Conservation (phyloP, 2,888 invertebrate species). For the Drosophila leonis region DNA sequence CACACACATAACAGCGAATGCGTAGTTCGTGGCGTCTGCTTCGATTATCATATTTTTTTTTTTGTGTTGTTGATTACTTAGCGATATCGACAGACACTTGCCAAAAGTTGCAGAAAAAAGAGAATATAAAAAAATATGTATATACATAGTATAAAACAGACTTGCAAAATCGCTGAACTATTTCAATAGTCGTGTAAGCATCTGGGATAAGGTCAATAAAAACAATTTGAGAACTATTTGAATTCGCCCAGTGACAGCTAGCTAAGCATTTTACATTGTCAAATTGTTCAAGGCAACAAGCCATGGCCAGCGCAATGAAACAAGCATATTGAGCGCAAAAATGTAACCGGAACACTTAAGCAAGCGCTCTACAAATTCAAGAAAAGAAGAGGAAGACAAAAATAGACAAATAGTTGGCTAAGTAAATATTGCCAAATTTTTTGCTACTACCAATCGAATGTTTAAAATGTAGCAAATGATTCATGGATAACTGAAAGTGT, state of each 20-base stretch:
- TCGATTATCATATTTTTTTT: conserved; percentile 39
- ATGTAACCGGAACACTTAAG: conserved; percentile 3
- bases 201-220: conserved; percentile 33
- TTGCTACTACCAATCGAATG: background rate
- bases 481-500: background rate
- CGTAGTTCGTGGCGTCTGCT: conserved; percentile 36
- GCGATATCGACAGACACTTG: conserved; percentile 44
- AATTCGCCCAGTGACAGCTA: conserved; percentile 25
- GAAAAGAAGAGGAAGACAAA: background rate
- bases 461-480: background rate
- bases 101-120: background rate
- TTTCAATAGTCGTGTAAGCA: conserved; percentile 31
- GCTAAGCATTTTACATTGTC: conserved; percentile 16
- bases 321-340: conserved; percentile 8
- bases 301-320: background rate
- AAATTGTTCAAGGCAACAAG: background rate
- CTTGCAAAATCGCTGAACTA: conserved; percentile 27
- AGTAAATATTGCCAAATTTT: background rate
- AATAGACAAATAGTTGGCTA: conserved; percentile 7
- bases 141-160: background rate
- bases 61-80: conserved; percentile 49
- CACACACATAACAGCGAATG: background rate
- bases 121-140: no score
- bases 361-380: background rate
- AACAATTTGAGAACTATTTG: conserved; percentile 36